Evolutionary conservation across 53 echinoderm and acorn worm species (phyloP), one percentile per base, ranked within the genome.

Genomic region (Holothuria scabra): DNA sequence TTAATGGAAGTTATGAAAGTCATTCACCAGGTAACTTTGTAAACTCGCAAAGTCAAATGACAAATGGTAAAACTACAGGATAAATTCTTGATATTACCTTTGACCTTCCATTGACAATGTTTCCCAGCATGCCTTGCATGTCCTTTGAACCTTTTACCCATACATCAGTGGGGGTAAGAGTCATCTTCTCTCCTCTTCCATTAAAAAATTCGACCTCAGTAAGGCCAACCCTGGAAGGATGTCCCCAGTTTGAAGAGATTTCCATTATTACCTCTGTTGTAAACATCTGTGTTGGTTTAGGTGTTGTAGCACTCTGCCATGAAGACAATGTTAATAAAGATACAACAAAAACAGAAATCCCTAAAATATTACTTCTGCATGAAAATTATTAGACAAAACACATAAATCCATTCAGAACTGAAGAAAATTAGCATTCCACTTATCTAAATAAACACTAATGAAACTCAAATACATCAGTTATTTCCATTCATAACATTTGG

Each of bases 151-250:
- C 88, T 12, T 55, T 24, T 2, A 88, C 88, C 25, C 82, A 63
- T 20, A 94, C 74, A 28, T 84, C 61, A 12, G 83, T 85, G 31
- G 91, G 86, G 16, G 49, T 86, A 26, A 96, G 37, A 21, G 32
- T 37, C 33, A 97, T 74, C 76, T 79, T 90, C 58, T 90, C 90
- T 12, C 94, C 90, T 20, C 82, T 49, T 11, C 26, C 67, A 74
- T 89, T 89, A 87, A 88, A 94, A 82, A 97, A 89, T 84, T 97
- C 94, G 31, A 97, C 91, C 57, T 97, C 97, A 6, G 97, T 97
- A 29, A 97, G 88, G 21, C 97, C 97, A 35, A 97, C 84, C 48
- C 93, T 71, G 28, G 75, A 85, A 9, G 92, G 78, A 84, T 97
- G 97, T 20, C 97, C 92, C 97, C 97, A 97, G 88, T 97, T 97